Conservation (phyloP, 2,797 vertebrate genomes). For the Podarcis siculus region DNA sequence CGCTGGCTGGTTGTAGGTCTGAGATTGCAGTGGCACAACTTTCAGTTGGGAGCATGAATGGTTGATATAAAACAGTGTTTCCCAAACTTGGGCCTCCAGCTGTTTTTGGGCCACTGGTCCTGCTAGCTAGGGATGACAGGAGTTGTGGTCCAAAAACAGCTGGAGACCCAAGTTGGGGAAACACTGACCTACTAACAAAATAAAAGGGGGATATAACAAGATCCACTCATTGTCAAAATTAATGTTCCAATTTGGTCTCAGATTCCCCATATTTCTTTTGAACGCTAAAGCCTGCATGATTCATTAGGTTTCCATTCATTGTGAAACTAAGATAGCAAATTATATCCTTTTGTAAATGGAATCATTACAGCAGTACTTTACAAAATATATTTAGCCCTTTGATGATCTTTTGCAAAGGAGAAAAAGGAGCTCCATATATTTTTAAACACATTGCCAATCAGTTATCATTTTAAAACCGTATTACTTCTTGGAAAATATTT, state of each 20-base stretch:
- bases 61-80: conserved; percentile 3
- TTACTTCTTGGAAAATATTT: conserved; percentile 59
- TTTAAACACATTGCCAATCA: conserved; percentile 70
- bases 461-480: conserved; percentile 73
- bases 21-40: not conserved
- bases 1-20: too few relatives aligned
- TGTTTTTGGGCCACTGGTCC: too few relatives aligned
- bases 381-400: conserved; percentile 79
- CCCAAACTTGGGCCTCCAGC: too few relatives aligned
- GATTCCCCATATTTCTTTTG: conserved; percentile 64
- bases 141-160: too few relatives aligned
- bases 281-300: conserved; percentile 68
- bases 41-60: not conserved
- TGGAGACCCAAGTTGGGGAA: not conserved
- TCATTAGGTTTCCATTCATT: conserved; percentile 77
- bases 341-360: conserved; percentile 78
- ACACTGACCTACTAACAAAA: conserved; percentile 23
- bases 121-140: too few relatives aligned
- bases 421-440: conserved; percentile 61
- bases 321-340: conserved; percentile 77
- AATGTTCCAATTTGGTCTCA: conserved; percentile 59
- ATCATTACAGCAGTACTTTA: conserved; percentile 79
- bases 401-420: conserved; percentile 71
- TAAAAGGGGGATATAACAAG: conserved; percentile 42
- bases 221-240: conserved; percentile 59